These are phyloP conservation scores for Phylloscopus trochiloides DNA, from an alignment of 2,113 vertebrate species.

Conservation along the genomic window DNA sequence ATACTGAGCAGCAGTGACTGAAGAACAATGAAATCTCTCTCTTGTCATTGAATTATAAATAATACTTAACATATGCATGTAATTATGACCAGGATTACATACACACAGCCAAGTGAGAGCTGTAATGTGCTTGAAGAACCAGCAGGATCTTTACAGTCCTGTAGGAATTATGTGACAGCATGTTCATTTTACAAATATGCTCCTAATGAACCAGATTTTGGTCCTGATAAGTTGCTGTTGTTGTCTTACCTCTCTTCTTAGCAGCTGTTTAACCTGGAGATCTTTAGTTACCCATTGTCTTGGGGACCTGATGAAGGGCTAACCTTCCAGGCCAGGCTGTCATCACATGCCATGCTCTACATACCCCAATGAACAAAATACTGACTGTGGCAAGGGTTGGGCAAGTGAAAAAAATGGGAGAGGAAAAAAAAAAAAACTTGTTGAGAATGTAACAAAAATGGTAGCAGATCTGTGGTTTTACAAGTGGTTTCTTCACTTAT, in stretches of 20 bases:
- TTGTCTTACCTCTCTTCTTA: background rate
- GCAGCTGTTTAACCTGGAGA: background rate
- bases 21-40: background rate
- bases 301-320: background rate
- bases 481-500: background rate
- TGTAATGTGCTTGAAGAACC: background rate
- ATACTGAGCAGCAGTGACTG: background rate
- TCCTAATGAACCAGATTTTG: background rate
- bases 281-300: background rate
- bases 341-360: background rate
- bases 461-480: background rate
- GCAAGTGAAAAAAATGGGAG: background rate
- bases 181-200: background rate
- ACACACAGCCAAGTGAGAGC: background rate
- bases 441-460: background rate
- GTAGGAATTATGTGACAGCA: background rate
- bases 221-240: background rate
- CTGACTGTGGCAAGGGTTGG: background rate
- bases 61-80: slow-evolving; percentile 3
- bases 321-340: background rate
- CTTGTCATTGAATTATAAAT: slow-evolving; percentile 9
- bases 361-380: background rate
- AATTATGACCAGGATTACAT: background rate
- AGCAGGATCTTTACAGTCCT: background rate
- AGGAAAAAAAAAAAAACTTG: background rate